Evolutionary conservation across 2,797 vertebrate genomes (phyloP).

Genomic region (Myoxocephalus aenaeus): DNA sequence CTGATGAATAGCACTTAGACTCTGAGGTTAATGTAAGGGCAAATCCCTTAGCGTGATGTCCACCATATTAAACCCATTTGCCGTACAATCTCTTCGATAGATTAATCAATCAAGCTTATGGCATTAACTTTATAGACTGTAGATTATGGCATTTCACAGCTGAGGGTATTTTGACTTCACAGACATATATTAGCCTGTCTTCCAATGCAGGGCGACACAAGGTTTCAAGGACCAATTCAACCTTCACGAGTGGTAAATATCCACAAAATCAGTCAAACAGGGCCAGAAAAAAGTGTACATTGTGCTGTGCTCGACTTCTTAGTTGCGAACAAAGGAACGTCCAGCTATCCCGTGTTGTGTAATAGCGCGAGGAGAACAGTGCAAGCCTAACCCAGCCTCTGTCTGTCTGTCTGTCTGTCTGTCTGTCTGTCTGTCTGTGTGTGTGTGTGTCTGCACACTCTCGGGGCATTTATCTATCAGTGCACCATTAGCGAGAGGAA

Average conservation of each 20-base stretch:
- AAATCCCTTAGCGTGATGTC: constrained; percentile 69
- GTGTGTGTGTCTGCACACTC: constrained; percentile 31
- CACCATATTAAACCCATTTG: constrained; percentile 73
- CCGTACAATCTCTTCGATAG: constrained; percentile 62
- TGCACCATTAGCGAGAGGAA: constrained; percentile 54
- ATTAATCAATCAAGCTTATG: constrained; percentile 69
- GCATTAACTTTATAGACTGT: constrained; percentile 62
- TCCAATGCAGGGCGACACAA: constrained; percentile 5
- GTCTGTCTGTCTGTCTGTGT: too few relatives aligned
- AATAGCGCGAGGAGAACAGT: constrained; percentile 41
- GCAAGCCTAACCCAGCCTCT: constrained; percentile 32
- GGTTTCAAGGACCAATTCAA: constrained; percentile 22
- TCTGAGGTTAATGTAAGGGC: constrained; percentile 60
- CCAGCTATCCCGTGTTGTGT: constrained; percentile 4
- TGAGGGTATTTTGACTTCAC: constrained; percentile 45
- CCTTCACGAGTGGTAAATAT: constrained; percentile 17
- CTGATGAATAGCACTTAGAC: constrained; percentile 59
- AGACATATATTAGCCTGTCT: constrained; percentile 48
- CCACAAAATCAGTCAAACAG: neutral
- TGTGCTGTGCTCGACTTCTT: constrained; percentile 3
- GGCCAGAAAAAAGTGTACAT: constrained; percentile 1
- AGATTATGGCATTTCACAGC: constrained; percentile 60
- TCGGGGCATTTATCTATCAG: constrained; percentile 67
- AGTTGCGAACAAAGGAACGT: constrained; percentile 1
- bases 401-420: constrained; percentile 18